A percentile compares a stretch with the other conserved stretches of the same genome.
phyloP scores from a whole-genome alignment of 2,888 invertebrate species.

The Macrophya alboannulata region DNA sequence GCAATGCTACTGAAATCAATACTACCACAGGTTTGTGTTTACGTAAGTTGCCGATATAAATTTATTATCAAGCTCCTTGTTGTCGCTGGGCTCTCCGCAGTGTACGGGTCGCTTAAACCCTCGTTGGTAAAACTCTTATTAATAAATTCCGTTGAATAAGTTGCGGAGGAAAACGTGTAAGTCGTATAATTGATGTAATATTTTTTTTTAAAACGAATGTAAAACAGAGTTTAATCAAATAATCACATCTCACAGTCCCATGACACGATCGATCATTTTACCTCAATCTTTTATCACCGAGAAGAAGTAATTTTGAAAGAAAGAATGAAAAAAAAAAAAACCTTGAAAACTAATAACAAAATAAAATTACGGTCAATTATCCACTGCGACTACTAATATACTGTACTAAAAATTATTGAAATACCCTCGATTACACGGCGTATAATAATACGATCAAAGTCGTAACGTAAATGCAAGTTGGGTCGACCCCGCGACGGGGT shows the following conservation, averaged over 20 bases:
- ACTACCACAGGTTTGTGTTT: conserved; percentile 72
- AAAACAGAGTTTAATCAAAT: not conserved
- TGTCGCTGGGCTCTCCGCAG: conserved; percentile 63
- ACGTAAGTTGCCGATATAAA: conserved; percentile 75
- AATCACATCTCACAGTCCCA: not conserved
- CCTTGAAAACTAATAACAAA: too few species aligned
- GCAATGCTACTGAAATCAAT: conserved; percentile 76
- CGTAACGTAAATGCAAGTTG: not conserved
- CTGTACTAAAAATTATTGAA: not conserved
- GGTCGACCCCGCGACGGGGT: not conserved
- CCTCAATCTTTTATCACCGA: not conserved
- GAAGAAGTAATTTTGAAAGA: not conserved
- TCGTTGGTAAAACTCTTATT: not conserved
- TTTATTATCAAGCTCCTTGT: conserved; percentile 66
- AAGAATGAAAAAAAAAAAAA: not conserved
- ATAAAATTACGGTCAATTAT: not conserved
- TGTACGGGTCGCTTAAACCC: conserved; percentile 57
- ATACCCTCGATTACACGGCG: not conserved
- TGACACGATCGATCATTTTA: not conserved
- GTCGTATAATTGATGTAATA: conserved; percentile 46
- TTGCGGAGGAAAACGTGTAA: not conserved
- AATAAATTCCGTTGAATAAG: conserved; percentile 30
- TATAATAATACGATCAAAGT: not conserved
- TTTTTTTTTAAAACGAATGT: conserved; percentile 7
- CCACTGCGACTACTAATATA: not conserved